Percentiles rank a stretch among this genome's conserved stretches.
Conservation (phyloP, 2,888 invertebrate genomes). For the Gymnosoma rotundatum region DNA sequence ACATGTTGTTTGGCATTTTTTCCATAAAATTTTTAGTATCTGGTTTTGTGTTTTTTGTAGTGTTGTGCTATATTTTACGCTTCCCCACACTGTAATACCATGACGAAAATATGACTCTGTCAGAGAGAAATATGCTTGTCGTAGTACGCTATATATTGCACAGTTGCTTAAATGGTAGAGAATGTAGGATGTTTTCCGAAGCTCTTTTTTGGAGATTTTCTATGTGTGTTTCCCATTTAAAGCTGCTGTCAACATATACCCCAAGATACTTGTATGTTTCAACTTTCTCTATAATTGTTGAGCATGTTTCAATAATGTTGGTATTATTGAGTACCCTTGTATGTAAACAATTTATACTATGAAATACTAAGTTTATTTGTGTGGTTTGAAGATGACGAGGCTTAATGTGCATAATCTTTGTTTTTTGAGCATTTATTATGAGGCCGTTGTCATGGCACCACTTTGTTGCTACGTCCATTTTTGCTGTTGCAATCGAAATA, state of each 20-base stretch:
- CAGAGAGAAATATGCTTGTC: constrained; percentile 9
- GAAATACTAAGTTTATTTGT: neutral
- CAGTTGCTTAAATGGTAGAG: constrained; percentile 2
- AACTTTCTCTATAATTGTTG: neutral
- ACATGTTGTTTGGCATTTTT: neutral
- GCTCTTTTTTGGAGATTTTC: neutral
- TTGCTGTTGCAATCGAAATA: neutral
- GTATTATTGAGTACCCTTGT: neutral
- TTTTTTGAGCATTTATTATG: neutral
- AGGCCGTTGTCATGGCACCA: neutral
- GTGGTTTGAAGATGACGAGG: neutral
- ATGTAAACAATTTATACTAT: neutral
- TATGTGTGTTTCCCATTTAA: constrained; percentile 4
- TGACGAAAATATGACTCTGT: neutral
- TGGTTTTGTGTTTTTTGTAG: constrained; percentile 9
- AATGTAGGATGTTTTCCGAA: neutral
- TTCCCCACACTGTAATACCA: neutral
- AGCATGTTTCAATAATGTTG: neutral
- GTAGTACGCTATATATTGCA: neutral
- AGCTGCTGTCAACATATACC: neutral
- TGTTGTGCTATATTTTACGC: neutral
- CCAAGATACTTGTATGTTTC: neutral
- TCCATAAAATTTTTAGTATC: neutral
- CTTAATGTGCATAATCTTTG: constrained; percentile 22
- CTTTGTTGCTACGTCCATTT: neutral